Conservation (phyloP, 2,888 invertebrate genomes). For the Trichogramma dendrolimi region DNA sequence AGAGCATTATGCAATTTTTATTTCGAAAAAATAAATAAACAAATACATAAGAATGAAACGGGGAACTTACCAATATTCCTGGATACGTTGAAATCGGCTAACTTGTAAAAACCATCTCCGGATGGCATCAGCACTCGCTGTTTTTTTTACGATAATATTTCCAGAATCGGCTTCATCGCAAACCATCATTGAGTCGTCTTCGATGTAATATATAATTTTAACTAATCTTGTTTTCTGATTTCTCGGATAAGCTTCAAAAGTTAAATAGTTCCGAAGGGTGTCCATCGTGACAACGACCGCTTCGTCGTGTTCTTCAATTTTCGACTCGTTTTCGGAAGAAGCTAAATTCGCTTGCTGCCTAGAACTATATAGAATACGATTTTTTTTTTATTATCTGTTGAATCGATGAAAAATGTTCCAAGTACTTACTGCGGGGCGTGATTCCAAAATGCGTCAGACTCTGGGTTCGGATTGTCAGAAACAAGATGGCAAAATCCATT, state of each 20-base stretch:
- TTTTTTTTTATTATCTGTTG: no score
- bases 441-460: no score
- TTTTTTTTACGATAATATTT: constrained; percentile 70
- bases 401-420: no score
- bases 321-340: no score
- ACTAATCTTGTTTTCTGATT: constrained; percentile 76
- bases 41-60: background rate
- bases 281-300: no score
- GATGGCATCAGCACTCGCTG: constrained; percentile 72
- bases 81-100: constrained; percentile 77
- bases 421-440: no score
- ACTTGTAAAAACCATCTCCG: constrained; percentile 74
- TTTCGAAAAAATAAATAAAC: background rate
- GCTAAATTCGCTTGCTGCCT: no score
- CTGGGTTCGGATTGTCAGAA: no score
- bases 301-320: no score
- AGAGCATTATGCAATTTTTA: background rate
- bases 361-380: no score
- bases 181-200: constrained; percentile 78
- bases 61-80: constrained; percentile 60
- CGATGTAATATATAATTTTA: constrained; percentile 77
- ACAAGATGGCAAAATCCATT: no score
- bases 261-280: constrained; percentile 59
- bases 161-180: constrained; percentile 68
- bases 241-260: constrained; percentile 78